Evolutionary conservation across 2,797 vertebrate species (phyloP).

Genomic region (Lutjanus campechanus): DNA sequence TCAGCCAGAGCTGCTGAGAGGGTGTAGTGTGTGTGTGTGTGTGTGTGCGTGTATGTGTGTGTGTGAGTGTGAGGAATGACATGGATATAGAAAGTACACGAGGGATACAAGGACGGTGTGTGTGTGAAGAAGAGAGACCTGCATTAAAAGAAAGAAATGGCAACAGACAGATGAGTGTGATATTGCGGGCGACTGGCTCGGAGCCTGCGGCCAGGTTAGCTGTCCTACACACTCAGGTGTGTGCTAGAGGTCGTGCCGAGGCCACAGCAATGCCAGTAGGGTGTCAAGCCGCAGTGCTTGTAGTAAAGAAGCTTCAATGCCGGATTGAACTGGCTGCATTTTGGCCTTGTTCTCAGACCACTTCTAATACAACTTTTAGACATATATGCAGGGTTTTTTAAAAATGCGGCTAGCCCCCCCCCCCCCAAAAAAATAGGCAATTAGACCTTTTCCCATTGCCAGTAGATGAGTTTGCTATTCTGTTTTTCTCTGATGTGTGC

Average conservation of each 20-base stretch:
- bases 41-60: not conserved
- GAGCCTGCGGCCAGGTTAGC: slow-evolving; percentile 69
- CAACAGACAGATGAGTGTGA: slow-evolving; percentile 79
- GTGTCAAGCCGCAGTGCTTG: slow-evolving; percentile 71
- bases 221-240: slow-evolving; percentile 77
- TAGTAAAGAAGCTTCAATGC: slow-evolving; percentile 57
- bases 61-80: slow-evolving; percentile 42
- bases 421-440: too few species aligned
- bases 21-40: slow-evolving; percentile 41
- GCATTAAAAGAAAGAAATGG: slow-evolving; percentile 62
- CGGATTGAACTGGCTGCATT: slow-evolving; percentile 47
- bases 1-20: slow-evolving; percentile 64
- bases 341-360: slow-evolving; percentile 45
- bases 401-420: too few species aligned
- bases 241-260: slow-evolving; percentile 71
- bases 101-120: slow-evolving; percentile 31
- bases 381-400: too few species aligned
- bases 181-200: slow-evolving; percentile 68
- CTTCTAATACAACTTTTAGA: not conserved
- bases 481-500: too few species aligned
- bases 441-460: too few species aligned
- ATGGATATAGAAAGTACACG: slow-evolving; percentile 46
- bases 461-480: too few species aligned
- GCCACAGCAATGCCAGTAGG: slow-evolving; percentile 70
- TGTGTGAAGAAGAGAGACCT: slow-evolving; percentile 29